Evolutionary conservation across 2,113 vertebrate genomes (phyloP).

Genomic region (Pollachius pollachius): DNA sequence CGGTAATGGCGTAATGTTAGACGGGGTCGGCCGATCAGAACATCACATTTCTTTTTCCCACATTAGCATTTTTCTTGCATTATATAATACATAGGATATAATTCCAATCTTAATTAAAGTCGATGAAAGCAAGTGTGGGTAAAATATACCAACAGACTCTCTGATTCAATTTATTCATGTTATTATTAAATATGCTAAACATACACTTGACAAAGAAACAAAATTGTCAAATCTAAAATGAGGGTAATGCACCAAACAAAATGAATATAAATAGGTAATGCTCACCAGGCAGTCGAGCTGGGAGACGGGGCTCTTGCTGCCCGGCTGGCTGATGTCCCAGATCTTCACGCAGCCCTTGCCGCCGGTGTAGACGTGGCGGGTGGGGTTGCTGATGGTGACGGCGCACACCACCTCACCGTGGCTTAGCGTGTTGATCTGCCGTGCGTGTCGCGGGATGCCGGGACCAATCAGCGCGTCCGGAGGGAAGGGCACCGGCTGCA

Average conservation of each 20-base stretch:
- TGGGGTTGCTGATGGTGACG: constrained; percentile 97
- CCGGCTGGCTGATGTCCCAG: constrained; percentile 97
- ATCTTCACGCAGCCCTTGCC: constrained; percentile 98
- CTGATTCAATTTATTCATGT: too few species aligned
- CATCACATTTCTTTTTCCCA: constrained; percentile 31
- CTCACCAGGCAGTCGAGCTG: constrained; percentile 95
- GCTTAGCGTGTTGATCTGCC: constrained; percentile 95
- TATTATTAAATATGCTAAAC: too few species aligned
- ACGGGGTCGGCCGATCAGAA: constrained; percentile 61
- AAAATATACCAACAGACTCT: too few species aligned
- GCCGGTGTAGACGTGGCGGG: constrained; percentile 92
- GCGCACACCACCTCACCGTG: constrained; percentile 95
- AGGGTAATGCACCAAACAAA: too few species aligned
- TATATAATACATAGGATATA: neutral
- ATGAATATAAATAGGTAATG: neutral
- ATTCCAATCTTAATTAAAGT: too few species aligned
- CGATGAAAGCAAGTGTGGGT: too few species aligned
- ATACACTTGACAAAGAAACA: neutral
- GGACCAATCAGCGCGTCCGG: constrained; percentile 92
- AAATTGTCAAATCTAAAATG: neutral
- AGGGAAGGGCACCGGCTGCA: constrained; percentile 96
- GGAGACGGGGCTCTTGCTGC: constrained; percentile 96
- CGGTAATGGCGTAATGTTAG: constrained; percentile 64
- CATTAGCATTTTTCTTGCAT: constrained; percentile 49
- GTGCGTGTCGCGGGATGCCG: constrained; percentile 90